Evolutionary conservation across 1,140 invertebrate species (phyloP).

Genomic region (Apis laboriosa): DNA sequence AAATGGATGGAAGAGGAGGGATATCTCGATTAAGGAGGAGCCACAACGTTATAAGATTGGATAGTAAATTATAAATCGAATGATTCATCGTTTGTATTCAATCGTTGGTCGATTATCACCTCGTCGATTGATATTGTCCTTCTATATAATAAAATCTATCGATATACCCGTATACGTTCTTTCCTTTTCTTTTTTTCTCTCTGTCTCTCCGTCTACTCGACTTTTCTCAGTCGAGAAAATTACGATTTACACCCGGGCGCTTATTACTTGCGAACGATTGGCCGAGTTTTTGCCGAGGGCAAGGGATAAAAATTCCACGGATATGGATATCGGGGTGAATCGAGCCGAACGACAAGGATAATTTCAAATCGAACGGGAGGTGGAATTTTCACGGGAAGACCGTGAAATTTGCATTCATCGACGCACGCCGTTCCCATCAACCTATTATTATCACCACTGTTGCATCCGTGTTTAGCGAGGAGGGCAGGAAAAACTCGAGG

Average conservation of each 20-base stretch:
- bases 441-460: slow-evolving; percentile 54
- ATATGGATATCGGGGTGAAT: neutral
- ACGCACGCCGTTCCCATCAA: slow-evolving; percentile 12
- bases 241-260: neutral
- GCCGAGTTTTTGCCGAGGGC: neutral
- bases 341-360: neutral
- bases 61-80: neutral
- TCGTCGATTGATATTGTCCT: neutral
- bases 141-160: neutral
- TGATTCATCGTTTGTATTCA: neutral
- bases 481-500: slow-evolving; percentile 26
- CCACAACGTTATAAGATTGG: neutral
- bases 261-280: neutral
- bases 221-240: neutral
- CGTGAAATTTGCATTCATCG: slow-evolving; percentile 30
- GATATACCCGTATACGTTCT: neutral
- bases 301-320: neutral
- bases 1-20: no score
- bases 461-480: slow-evolving; percentile 29
- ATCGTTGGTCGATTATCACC: no score
- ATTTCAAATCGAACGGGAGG: neutral
- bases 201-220: no score
- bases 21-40: neutral
- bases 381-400: slow-evolving; percentile 6
- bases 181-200: no score